Evolutionary conservation across 2,113 vertebrate species (phyloP).

Genomic region (Phalacrocorax pelagicus): DNA sequence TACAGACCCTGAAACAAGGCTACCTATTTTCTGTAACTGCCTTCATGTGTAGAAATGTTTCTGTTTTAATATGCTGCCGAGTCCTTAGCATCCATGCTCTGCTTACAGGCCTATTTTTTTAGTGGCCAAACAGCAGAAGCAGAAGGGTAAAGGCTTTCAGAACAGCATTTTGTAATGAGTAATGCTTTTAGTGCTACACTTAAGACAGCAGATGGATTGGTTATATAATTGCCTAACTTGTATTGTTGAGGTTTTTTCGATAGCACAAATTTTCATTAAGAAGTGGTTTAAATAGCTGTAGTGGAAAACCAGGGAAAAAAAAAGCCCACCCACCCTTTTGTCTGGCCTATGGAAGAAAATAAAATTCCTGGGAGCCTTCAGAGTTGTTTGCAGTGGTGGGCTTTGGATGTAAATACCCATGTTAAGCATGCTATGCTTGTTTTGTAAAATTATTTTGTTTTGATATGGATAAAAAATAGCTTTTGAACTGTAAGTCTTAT

Average conservation of each 20-base stretch:
- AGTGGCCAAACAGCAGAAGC: neutral
- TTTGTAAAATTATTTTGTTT: neutral
- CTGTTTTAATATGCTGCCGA: neutral
- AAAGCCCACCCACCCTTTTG: fast-evolving
- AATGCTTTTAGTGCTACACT: neutral
- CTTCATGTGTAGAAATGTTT: neutral
- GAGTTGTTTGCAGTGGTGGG: neutral
- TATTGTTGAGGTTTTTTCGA: neutral
- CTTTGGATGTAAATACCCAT: neutral
- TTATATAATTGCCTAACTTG: neutral
- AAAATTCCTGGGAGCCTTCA: neutral
- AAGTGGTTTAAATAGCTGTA: neutral
- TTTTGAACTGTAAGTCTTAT: neutral
- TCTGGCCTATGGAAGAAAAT: neutral
- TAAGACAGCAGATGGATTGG: neutral
- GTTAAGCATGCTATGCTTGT: neutral
- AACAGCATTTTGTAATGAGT: neutral
- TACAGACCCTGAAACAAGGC: neutral
- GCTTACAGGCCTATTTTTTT: neutral
- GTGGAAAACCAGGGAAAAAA: neutral
- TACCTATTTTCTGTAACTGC: neutral
- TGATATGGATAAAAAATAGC: neutral
- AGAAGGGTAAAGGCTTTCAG: neutral
- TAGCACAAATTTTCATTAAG: neutral
- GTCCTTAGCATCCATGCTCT: neutral